Conservation (phyloP, 2,797 vertebrate genomes). For the Lacerta viridis region DNA sequence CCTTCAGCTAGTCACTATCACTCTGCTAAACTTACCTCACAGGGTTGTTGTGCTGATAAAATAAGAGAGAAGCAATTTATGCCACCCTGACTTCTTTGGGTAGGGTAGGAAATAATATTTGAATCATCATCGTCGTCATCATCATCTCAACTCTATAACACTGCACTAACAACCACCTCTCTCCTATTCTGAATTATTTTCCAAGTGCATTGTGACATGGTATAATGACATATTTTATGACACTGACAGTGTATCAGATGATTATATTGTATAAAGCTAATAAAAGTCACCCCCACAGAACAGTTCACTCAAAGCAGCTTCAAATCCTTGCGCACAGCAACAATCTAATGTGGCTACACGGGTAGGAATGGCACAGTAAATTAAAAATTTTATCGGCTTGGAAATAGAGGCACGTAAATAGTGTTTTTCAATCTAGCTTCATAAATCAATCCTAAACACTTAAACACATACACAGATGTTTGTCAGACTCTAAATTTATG, state of each 20-base stretch:
- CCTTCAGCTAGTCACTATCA: too few species aligned
- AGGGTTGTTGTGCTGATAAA: neutral
- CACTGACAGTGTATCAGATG: neutral
- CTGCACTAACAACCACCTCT: neutral
- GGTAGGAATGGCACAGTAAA: neutral
- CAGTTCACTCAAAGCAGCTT: neutral
- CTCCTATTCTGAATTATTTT: neutral
- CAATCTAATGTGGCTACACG: neutral
- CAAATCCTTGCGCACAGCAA: neutral
- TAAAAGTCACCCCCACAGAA: neutral
- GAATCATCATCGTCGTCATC: neutral
- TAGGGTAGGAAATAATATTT: neutral
- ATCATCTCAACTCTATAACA: neutral
- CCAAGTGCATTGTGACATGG: neutral
- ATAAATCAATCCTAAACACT: neutral
- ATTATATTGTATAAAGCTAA: neutral
- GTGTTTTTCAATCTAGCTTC: neutral
- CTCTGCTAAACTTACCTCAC: neutral
- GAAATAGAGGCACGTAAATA: neutral
- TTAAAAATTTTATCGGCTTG: slow-evolving; percentile 11
- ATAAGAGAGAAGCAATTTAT: neutral
- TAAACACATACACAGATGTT: neutral
- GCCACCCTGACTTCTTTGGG: neutral
- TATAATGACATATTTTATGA: neutral
- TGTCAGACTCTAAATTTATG: neutral